These are phyloP conservation scores for Haplochromis vanheusdeni DNA, from an alignment of 2,113 vertebrate genomes.

Conservation along the genomic window DNA sequence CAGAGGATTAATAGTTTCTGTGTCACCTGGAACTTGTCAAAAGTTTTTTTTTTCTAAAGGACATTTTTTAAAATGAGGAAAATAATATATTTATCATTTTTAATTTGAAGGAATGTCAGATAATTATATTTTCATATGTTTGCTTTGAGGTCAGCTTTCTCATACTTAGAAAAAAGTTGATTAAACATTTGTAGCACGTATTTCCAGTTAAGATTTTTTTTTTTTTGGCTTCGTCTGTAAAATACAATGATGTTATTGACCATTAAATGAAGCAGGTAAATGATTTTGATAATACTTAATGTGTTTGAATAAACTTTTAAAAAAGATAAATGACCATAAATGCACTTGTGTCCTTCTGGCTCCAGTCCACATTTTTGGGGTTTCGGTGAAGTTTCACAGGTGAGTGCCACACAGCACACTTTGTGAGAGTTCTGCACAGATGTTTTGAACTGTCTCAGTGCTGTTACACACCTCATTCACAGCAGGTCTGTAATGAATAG, in stretches of 20 bases:
- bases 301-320: background rate
- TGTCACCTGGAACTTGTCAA: background rate
- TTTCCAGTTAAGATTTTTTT: background rate
- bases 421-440: constrained; percentile 21
- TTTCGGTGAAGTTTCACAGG: constrained; percentile 53
- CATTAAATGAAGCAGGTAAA: background rate
- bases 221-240: background rate
- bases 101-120: background rate
- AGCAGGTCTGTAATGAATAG: background rate
- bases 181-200: background rate
- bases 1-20: constrained; percentile 35
- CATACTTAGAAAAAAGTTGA: background rate
- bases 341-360: constrained; percentile 29
- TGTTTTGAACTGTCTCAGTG: constrained; percentile 14
- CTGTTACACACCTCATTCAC: background rate
- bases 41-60: background rate
- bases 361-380: constrained; percentile 21
- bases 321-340: background rate
- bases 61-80: background rate
- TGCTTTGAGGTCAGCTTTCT: background rate
- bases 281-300: background rate
- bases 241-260: background rate
- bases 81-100: background rate
- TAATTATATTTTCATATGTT: background rate
- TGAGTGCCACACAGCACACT: constrained; percentile 25